Evolutionary conservation across 2,113 vertebrate genomes (phyloP), one percentile per base, ranked within the genome.

Genomic region (Forbesichthys agassizii): DNA sequence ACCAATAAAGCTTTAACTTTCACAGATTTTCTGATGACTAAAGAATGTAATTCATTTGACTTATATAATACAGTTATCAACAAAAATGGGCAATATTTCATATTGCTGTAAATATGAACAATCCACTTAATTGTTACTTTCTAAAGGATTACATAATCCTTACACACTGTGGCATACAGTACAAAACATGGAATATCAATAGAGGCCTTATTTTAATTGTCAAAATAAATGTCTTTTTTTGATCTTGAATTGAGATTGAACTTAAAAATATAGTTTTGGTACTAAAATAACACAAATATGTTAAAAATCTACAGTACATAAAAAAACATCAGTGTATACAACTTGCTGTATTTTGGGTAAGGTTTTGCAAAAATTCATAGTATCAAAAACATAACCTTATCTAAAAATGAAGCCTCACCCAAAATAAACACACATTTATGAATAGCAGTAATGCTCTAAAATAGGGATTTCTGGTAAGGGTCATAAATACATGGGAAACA

Each of bases 81-180:
- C 55, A 64, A 80, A 13, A 4, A 79, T 61, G 75, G 86, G 78
- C 81, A 84, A 80, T 75, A 71, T 60, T 63, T 33, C 57, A 36
- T 13, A 13, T 14, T 63, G 63, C 69, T 81, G 46, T 47, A 69
- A 58, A 71, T 69, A 58, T 33, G 11, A 69, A 42, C 20, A 57
- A n/a, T 54, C 48, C 65, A 69, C 68, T 63, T 77, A 68, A 65
- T 36, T 56, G 52, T 27, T 20, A 53, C 1, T 33, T 75, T 74
- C 18, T 63, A 48, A 20, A 61, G 20, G 63, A 66, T 47, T 42
- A 72, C 78, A 68, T 64, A 57, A 36, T 58, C 53, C 75, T 76
- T 75, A 80, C 64, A 70, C 70, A 72, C 69, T 57, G 52, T 79
- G 48, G 47, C 69, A 84, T 33, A 79, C 75, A 85, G 63, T 48